These are phyloP conservation scores for Rhinella marina DNA, from an alignment of 2,797 vertebrate genomes.

Conservation along the genomic window DNA sequence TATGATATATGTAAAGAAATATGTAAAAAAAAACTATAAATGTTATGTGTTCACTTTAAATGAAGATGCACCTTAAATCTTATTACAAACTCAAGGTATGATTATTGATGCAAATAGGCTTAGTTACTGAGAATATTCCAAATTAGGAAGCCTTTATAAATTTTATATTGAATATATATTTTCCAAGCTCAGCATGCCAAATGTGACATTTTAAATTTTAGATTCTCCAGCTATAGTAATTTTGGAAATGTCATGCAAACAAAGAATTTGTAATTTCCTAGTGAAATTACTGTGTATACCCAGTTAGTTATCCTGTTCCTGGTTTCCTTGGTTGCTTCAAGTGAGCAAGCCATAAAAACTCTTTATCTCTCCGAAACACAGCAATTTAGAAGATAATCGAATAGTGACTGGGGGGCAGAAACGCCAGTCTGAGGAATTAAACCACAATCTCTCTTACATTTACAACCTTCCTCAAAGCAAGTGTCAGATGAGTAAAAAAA, in stretches of 20 bases:
- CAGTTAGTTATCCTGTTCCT: conserved; percentile 90
- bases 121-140: conserved; percentile 99
- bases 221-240: conserved; percentile 95
- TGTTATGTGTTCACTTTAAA: background rate
- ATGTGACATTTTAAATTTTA: conserved; percentile 99
- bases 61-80: conserved; percentile 75
- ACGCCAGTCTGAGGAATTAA: conserved; percentile 99
- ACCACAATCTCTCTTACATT: conserved; percentile 99
- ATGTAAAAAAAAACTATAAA: no score
- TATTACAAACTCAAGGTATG: conserved; percentile 98
- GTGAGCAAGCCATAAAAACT: conserved; percentile 99
- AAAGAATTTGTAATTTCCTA: conserved; percentile 99
- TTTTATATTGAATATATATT: conserved; percentile 99
- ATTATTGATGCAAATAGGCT: conserved; percentile 97
- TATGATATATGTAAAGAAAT: conserved; percentile 11
- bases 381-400: conserved; percentile 99
- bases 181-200: conserved; percentile 99
- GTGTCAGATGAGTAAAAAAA: conserved; percentile 89
- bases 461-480: conserved; percentile 98
- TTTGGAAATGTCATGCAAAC: conserved; percentile 99
- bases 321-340: conserved; percentile 97
- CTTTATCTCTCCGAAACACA: conserved; percentile 99
- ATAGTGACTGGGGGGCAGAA: conserved; percentile 99
- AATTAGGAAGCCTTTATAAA: conserved; percentile 99
- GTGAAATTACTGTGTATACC: conserved; percentile 97